Evolutionary conservation across 2,113 vertebrate genomes (phyloP).

Genomic region (Pleuronectes platessa): DNA sequence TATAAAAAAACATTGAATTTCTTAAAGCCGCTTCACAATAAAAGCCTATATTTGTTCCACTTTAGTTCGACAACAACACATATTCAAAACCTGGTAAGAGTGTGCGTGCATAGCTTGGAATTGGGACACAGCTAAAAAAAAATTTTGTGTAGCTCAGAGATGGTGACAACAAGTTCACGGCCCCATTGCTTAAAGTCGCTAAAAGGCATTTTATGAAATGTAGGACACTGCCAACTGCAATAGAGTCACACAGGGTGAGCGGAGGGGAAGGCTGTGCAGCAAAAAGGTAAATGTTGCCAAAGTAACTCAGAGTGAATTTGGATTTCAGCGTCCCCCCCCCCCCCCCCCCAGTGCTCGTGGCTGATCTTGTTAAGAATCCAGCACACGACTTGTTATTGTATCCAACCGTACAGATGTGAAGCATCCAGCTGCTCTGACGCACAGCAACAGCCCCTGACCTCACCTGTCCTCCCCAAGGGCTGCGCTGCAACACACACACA

Average conservation of each 20-base stretch:
- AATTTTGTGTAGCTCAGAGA: not conserved
- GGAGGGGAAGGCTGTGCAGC: constrained; percentile 28
- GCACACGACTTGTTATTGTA: constrained; percentile 47
- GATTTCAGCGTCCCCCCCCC: not conserved
- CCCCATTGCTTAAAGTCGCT: constrained; percentile 11
- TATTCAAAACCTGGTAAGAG: not conserved
- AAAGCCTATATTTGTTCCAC: too few species aligned
- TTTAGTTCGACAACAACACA: not conserved
- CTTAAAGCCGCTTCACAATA: not conserved
- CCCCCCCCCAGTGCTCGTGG: constrained; percentile 1
- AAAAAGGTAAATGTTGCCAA: not conserved
- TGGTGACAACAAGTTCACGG: constrained; percentile 5
- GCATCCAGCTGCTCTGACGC: not conserved
- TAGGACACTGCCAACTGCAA: not conserved
- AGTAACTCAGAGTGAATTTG: not conserved
- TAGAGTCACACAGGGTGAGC: not conserved
- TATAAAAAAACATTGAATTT: too few species aligned
- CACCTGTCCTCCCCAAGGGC: constrained; percentile 55
- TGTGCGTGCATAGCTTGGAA: not conserved
- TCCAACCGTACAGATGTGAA: constrained; percentile 61
- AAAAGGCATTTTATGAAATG: constrained; percentile 33
- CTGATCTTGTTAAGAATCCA: constrained; percentile 26
- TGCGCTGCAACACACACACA: constrained; percentile 18
- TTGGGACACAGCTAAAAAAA: not conserved
- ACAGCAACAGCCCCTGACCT: constrained; percentile 50